Percentiles rank a stretch among this genome's conserved stretches.
Evolutionary conservation across 2,888 invertebrate genomes (phyloP).

Genomic region (Marronus borbonicus): DNA sequence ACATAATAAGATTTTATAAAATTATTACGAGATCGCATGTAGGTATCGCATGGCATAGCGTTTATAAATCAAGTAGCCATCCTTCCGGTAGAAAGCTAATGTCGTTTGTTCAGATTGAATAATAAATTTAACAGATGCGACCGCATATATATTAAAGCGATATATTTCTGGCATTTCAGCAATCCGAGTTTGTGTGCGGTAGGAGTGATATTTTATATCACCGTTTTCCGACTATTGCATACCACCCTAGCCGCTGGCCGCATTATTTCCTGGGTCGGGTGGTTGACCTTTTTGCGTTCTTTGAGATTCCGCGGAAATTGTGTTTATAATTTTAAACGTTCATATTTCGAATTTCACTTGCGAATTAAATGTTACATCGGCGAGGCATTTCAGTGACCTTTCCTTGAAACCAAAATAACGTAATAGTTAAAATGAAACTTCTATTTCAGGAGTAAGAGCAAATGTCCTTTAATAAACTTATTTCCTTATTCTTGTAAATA

Average conservation of each 20-base stretch:
- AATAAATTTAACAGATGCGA: not conserved
- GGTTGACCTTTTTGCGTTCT: not conserved
- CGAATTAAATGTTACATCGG: too few species aligned
- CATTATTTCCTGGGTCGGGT: not conserved
- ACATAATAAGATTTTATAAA: not conserved
- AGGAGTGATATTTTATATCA: not conserved
- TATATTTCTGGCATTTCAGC: slow-evolving; percentile 1
- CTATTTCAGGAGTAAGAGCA: too few species aligned
- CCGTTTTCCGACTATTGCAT: not conserved
- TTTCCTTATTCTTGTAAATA: too few species aligned
- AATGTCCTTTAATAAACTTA: too few species aligned
- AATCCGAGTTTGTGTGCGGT: slow-evolving; percentile 1
- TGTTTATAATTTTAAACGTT: too few species aligned
- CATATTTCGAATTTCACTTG: too few species aligned
- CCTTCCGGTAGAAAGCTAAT: not conserved
- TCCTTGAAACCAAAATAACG: too few species aligned
- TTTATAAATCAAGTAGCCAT: slow-evolving; percentile 8
- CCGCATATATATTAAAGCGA: not conserved
- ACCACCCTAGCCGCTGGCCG: not conserved
- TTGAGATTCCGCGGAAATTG: not conserved
- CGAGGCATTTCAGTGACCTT: too few species aligned
- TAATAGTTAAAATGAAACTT: too few species aligned
- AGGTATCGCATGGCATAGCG: too few species aligned
- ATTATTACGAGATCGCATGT: slow-evolving; percentile 16
- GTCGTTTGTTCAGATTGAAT: not conserved